Percentiles rank a stretch among this genome's conserved stretches.
These are phyloP conservation scores for Unio delphinus DNA, from an alignment of 2,888 invertebrate genomes.

Conservation along the genomic window DNA sequence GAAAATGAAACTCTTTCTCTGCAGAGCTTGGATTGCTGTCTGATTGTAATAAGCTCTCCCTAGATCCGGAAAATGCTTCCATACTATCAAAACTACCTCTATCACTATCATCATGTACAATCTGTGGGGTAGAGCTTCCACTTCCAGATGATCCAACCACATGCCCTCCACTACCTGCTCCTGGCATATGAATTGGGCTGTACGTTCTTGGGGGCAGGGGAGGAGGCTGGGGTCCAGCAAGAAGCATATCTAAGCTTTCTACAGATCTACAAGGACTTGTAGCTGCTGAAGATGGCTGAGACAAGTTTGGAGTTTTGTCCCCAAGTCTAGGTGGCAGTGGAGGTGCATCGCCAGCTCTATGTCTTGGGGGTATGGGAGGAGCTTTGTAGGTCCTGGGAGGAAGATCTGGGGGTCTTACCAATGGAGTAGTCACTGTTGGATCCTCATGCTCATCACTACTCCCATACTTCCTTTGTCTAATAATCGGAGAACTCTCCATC, in stretches of 20 bases:
- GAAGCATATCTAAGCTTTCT: constrained; percentile 26
- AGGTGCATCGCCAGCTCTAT: constrained; percentile 46
- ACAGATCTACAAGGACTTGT: constrained; percentile 26
- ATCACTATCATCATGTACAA: constrained; percentile 43
- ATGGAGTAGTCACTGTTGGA: constrained; percentile 3
- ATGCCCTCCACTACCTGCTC: constrained; percentile 13
- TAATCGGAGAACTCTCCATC: not conserved
- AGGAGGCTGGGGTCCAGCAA: constrained; percentile 43
- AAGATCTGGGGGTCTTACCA: constrained; percentile 48
- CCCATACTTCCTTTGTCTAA: constrained; percentile 4
- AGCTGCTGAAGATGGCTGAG: constrained; percentile 18
- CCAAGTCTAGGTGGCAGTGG: constrained; percentile 56
- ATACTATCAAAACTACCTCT: constrained; percentile 60
- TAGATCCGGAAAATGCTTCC: constrained; percentile 61
- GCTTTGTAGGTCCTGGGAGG: constrained; percentile 63
- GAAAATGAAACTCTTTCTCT: too few species aligned
- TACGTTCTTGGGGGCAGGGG: constrained; percentile 64
- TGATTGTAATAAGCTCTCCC: constrained; percentile 40
- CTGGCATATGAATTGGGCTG: constrained; percentile 56
- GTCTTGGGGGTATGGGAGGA: constrained; percentile 59
- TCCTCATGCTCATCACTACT: constrained; percentile 13
- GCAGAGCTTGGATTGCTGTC: too few species aligned
- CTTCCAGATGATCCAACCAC: constrained; percentile 34
- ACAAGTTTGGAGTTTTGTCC: constrained; percentile 34
- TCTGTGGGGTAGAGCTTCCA: constrained; percentile 26